These are phyloP conservation scores for Tachina lurida DNA, from an alignment of 2,888 invertebrate genomes.

Conservation along the genomic window DNA sequence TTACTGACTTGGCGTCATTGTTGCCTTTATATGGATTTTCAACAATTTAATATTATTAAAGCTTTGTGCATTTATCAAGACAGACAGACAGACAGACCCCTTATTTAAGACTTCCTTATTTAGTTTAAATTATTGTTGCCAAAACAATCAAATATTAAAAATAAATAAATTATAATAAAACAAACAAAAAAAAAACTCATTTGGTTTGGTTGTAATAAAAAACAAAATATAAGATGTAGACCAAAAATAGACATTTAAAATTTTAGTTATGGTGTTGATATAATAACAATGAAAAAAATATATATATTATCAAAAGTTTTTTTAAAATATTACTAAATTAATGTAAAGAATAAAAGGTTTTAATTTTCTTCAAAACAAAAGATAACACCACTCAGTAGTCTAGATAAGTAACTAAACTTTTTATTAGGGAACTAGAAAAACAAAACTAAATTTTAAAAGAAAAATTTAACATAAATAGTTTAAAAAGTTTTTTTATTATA, in stretches of 20 bases:
- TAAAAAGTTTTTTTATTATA: neutral
- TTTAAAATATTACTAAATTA: constrained; percentile 18
- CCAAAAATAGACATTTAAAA: constrained; percentile 12
- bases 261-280: constrained; percentile 43
- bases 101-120: constrained; percentile 60
- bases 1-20: constrained; percentile 63
- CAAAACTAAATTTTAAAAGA: neutral
- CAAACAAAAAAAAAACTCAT: neutral
- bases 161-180: neutral
- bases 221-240: neutral
- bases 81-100: neutral
- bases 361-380: neutral
- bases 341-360: constrained; percentile 1
- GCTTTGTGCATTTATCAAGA: constrained; percentile 66
- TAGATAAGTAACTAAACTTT: neutral
- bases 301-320: neutral
- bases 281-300: constrained; percentile 13
- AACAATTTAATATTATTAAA: constrained; percentile 72
- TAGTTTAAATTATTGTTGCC: constrained; percentile 56
- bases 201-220: constrained; percentile 1
- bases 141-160: constrained; percentile 35
- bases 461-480: neutral
- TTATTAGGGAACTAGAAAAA: neutral
- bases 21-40: constrained; percentile 68
- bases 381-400: neutral